Base-by-base conservation (phyloP, 92 coral and sea anemone genomes). In the Phenganax stokvisi region DNA sequence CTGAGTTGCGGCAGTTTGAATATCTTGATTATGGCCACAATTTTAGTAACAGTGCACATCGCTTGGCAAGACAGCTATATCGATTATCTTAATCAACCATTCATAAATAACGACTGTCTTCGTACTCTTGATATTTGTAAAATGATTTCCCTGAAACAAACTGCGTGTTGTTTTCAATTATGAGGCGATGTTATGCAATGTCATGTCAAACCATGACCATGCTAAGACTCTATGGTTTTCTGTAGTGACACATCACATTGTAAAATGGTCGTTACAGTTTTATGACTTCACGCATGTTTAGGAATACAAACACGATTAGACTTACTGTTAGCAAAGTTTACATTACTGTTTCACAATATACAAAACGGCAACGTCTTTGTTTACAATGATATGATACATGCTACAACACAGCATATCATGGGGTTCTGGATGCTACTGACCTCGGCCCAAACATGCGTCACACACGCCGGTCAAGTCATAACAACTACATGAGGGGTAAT, bases 401-500 rank as follows among this genome's bases (percentile, higher is more conserved):
- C 47, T 37, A 5, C 47, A 37, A 37, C 47, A 37, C 47, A 37
- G 3, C 47, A 37, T 37, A 37, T 37, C 47, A 37, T 37, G 47
- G 47, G 47, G 47, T 37, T 37, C 47, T 37, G 47, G 47, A 37
- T 37, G 47, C 47, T 2, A 37, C 47, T 1, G 47, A 37, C 0
- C 47, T 37, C 47, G 47, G 20, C 73, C 73, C 73, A 68, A 68
- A 10, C 11, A 16, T 30, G 47, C 73, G 73, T 68, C 54, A 37
- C 73, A 37, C 73, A 53, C 16, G 10, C n/a, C 16, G 31, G 47
- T 44, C 8, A 68, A 68, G 54, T 68, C 73, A 68, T 68, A 68
- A 68, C 54, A 68, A 37, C 73, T 54, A 68, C 73, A 51, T 68
- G 16, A 1, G 53, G 73, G 53, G 73, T 68, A 68, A 68, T 68